Evolutionary conservation across 1,140 invertebrate species (phyloP).

Genomic region (Wiebesia pumilae): DNA sequence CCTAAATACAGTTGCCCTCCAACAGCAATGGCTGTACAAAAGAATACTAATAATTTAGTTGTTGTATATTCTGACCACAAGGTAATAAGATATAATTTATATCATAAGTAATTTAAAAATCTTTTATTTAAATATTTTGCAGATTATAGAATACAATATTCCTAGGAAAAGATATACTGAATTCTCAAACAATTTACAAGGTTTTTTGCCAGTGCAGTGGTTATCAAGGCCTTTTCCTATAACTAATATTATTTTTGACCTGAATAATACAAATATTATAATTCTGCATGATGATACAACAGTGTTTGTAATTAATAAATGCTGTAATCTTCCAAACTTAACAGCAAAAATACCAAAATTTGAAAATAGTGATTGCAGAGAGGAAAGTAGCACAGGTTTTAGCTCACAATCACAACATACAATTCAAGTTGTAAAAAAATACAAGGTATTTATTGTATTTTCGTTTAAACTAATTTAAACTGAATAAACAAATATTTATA

Average conservation of each 20-base stretch:
- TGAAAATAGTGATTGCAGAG: conserved; percentile 67
- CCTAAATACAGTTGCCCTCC: conserved; percentile 80
- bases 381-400: conserved; percentile 66
- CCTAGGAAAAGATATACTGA: conserved; percentile 75
- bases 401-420: conserved; percentile 64
- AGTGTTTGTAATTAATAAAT: conserved; percentile 79
- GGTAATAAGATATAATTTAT: conserved; percentile 69
- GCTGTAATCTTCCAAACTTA: conserved; percentile 66
- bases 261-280: conserved; percentile 77
- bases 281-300: conserved; percentile 79
- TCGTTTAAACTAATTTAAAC: too few relatives aligned
- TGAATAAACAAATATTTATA: conserved; percentile 29
- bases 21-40: conserved; percentile 81
- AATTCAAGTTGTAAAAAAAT: conserved; percentile 72
- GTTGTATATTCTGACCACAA: conserved; percentile 84
- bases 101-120: neutral
- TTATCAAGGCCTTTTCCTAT: conserved; percentile 73
- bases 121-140: conserved; percentile 44
- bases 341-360: conserved; percentile 69
- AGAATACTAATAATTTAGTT: conserved; percentile 75
- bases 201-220: conserved; percentile 72
- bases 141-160: conserved; percentile 84
- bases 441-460: conserved; percentile 69
- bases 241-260: conserved; percentile 77
- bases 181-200: conserved; percentile 76